Conservation (phyloP, 2,888 invertebrate species). For the Drosophila testacea region DNA sequence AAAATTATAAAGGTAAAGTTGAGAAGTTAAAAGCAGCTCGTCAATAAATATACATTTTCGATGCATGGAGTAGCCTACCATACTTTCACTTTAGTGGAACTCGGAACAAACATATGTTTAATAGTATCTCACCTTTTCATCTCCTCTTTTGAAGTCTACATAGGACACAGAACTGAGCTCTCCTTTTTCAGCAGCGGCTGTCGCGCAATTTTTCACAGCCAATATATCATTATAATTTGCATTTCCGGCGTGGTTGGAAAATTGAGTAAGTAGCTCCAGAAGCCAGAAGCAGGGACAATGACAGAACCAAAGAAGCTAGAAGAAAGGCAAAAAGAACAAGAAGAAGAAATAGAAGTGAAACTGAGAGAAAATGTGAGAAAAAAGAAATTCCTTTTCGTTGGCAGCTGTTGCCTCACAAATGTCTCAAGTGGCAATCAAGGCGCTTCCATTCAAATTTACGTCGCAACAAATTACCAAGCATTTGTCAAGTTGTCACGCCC, state of each 20-base stretch:
- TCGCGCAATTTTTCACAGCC: slow-evolving; percentile 76
- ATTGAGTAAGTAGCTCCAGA: slow-evolving; percentile 66
- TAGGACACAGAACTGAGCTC: slow-evolving; percentile 30
- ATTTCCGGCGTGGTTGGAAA: slow-evolving; percentile 75
- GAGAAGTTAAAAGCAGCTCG: background rate
- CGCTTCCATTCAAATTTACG: slow-evolving; percentile 83
- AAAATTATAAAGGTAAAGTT: background rate
- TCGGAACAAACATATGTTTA: too few relatives aligned
- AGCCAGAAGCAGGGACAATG: slow-evolving; percentile 21
- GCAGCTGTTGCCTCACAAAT: slow-evolving; percentile 81
- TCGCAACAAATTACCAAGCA: slow-evolving; percentile 83
- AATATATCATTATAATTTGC: slow-evolving; percentile 83
- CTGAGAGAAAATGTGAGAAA: slow-evolving; percentile 13
- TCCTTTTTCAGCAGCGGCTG: slow-evolving; percentile 51
- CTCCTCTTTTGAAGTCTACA: slow-evolving; percentile 17
- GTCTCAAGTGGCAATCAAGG: slow-evolving; percentile 84
- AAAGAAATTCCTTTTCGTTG: slow-evolving; percentile 64
- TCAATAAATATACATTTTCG: background rate
- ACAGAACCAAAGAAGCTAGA: slow-evolving; percentile 5
- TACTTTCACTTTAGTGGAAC: background rate
- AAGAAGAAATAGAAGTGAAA: background rate
- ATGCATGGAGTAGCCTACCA: background rate
- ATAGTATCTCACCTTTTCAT: slow-evolving; percentile 5
- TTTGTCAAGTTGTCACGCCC: slow-evolving; percentile 80
- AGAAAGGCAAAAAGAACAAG: background rate